These are phyloP conservation scores for Malacoraja senta DNA, from an alignment of 2,797 vertebrate genomes.

Conservation along the genomic window DNA sequence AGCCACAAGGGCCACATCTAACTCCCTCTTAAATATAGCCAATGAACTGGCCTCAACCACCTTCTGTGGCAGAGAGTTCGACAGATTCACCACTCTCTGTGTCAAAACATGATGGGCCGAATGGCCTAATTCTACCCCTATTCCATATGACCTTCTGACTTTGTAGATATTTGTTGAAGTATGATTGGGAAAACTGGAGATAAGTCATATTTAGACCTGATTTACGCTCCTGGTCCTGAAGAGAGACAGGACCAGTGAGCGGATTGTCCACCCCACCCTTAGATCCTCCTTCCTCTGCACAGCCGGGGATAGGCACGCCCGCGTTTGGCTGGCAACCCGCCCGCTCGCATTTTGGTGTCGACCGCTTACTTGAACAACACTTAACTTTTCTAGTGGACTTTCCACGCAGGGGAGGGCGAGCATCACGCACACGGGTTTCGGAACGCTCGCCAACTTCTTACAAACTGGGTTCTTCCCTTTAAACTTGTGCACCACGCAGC, in stretches of 20 bases:
- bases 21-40: too few relatives aligned
- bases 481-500: constrained; percentile 84
- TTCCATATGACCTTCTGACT: too few relatives aligned
- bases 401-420: constrained; percentile 64
- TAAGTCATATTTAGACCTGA: neutral
- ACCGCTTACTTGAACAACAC: constrained; percentile 82
- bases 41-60: too few relatives aligned
- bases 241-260: neutral
- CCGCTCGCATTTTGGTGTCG: neutral
- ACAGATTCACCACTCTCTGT: too few relatives aligned
- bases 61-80: too few relatives aligned
- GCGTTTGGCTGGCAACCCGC: neutral
- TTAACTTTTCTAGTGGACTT: constrained; percentile 88
- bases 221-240: neutral
- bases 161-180: neutral
- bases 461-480: constrained; percentile 58
- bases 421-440: constrained; percentile 46
- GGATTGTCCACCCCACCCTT: neutral
- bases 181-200: neutral
- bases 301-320: neutral
- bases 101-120: too few relatives aligned
- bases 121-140: too few relatives aligned
- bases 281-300: neutral
- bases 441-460: constrained; percentile 56
- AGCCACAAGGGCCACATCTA: too few relatives aligned